These are phyloP conservation scores for Leptobrachium leishanense DNA, from an alignment of 2,113 vertebrate genomes.

Conservation along the genomic window DNA sequence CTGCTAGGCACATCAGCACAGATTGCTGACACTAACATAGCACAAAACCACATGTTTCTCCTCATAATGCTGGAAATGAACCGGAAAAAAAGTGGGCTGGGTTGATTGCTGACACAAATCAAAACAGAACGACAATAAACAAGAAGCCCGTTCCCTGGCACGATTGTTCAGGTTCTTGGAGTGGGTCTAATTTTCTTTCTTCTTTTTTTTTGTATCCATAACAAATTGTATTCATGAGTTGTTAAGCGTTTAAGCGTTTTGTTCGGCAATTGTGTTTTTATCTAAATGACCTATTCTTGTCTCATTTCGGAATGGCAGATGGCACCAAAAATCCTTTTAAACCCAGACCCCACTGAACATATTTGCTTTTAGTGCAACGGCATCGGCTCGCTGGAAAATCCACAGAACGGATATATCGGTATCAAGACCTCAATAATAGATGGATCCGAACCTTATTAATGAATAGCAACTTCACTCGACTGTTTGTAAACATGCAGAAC, in stretches of 20 bases:
- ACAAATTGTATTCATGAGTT: slow-evolving; percentile 76
- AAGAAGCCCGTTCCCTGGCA: slow-evolving; percentile 48
- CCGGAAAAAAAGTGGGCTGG: slow-evolving; percentile 69
- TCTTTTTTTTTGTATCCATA: slow-evolving; percentile 39
- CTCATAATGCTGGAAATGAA: slow-evolving; percentile 67
- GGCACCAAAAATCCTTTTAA: slow-evolving; percentile 64
- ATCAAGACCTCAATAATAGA: slow-evolving; percentile 42
- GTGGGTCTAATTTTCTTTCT: slow-evolving; percentile 19
- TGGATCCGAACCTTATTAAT: slow-evolving; percentile 33
- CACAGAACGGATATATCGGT: slow-evolving; percentile 49
- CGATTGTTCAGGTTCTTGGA: slow-evolving; percentile 37
- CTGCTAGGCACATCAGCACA: slow-evolving; percentile 70
- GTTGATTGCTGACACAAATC: slow-evolving; percentile 50
- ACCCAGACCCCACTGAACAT: slow-evolving; percentile 57
- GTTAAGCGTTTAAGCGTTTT: slow-evolving; percentile 79
- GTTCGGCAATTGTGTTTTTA: slow-evolving; percentile 76
- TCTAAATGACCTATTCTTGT: slow-evolving; percentile 69
- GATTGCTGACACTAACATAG: slow-evolving; percentile 67
- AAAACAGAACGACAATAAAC: slow-evolving; percentile 2
- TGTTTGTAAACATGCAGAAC: slow-evolving; percentile 16
- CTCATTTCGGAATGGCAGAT: slow-evolving; percentile 71
- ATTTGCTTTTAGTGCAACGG: slow-evolving; percentile 60
- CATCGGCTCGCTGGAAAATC: slow-evolving; percentile 61
- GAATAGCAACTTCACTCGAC: slow-evolving; percentile 35
- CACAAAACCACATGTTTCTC: slow-evolving; percentile 57